These are phyloP conservation scores for Dicrostonyx torquatus DNA, from an alignment of 2,797 vertebrate species.

Conservation along the genomic window DNA sequence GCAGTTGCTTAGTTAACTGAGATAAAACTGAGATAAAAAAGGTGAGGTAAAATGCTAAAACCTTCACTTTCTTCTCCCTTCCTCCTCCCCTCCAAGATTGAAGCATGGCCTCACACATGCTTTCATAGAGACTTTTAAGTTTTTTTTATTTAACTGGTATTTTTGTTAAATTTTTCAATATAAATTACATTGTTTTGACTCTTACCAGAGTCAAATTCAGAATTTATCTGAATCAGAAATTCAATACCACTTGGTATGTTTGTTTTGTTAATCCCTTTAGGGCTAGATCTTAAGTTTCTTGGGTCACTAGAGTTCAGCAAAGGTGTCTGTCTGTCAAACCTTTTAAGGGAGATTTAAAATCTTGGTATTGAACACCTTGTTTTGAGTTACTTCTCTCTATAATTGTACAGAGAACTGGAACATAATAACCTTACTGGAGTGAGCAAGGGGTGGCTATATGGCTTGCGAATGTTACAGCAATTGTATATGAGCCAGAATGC, in stretches of 20 bases:
- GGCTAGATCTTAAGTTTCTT: slow-evolving; percentile 42
- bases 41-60: slow-evolving; percentile 5
- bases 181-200: slow-evolving; percentile 43
- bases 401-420: slow-evolving; percentile 93
- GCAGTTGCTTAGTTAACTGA: slow-evolving; percentile 24
- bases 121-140: slow-evolving; percentile 10
- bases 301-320: slow-evolving; percentile 44
- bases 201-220: neutral
- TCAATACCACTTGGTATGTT: neutral
- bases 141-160: slow-evolving; percentile 32
- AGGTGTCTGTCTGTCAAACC: neutral
- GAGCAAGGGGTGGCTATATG: slow-evolving; percentile 98
- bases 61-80: neutral
- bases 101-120: neutral
- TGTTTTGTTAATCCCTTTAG: slow-evolving; percentile 35
- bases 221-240: slow-evolving; percentile 37
- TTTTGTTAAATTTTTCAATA: slow-evolving; percentile 47
- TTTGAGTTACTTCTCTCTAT: slow-evolving; percentile 59
- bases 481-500: slow-evolving; percentile 94
- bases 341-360: slow-evolving; percentile 38
- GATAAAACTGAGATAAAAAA: too few relatives aligned
- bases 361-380: slow-evolving; percentile 53
- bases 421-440: slow-evolving; percentile 98
- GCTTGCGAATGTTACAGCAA: slow-evolving; percentile 92
- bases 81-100: too few relatives aligned